Conservation (phyloP, 2,113 vertebrate species). For the Neopipo cinnamomea region DNA sequence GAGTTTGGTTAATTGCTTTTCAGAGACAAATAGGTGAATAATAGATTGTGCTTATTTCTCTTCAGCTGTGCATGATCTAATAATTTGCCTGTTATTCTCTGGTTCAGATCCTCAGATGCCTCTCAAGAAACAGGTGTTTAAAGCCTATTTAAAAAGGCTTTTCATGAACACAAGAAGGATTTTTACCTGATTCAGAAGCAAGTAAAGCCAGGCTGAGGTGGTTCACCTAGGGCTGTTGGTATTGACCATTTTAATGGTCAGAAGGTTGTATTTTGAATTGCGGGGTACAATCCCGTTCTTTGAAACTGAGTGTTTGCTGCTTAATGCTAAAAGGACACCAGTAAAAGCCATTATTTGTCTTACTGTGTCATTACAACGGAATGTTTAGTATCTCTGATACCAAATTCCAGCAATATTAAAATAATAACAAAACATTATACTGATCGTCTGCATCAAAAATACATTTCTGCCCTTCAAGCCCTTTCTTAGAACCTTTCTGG, state of each 20-base stretch:
- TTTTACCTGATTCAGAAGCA: not conserved
- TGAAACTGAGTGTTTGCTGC: not conserved
- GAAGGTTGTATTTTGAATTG: not conserved
- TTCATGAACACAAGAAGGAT: not conserved
- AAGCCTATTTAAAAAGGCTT: not conserved
- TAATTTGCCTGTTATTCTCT: not conserved
- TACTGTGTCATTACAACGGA: not conserved
- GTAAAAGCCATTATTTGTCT: not conserved
- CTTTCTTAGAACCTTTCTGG: not conserved
- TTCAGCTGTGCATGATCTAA: not conserved
- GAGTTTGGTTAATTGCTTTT: not conserved
- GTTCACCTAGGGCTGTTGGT: not conserved
- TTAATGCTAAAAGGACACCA: not conserved
- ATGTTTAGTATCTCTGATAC: not conserved
- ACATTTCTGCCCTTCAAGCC: not conserved
- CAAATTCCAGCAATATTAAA: not conserved
- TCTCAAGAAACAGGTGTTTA: not conserved
- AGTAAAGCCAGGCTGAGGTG: not conserved
- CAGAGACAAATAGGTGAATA: not conserved
- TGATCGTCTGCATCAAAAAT: not conserved
- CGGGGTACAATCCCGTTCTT: not conserved
- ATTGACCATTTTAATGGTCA: not conserved
- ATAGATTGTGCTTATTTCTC: not conserved
- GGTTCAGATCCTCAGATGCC: not conserved
- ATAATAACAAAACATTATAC: not conserved